Percentiles rank a stretch among this genome's conserved stretches.
Conservation (phyloP, 2,888 invertebrate genomes). For the Vesta saturnalis region DNA sequence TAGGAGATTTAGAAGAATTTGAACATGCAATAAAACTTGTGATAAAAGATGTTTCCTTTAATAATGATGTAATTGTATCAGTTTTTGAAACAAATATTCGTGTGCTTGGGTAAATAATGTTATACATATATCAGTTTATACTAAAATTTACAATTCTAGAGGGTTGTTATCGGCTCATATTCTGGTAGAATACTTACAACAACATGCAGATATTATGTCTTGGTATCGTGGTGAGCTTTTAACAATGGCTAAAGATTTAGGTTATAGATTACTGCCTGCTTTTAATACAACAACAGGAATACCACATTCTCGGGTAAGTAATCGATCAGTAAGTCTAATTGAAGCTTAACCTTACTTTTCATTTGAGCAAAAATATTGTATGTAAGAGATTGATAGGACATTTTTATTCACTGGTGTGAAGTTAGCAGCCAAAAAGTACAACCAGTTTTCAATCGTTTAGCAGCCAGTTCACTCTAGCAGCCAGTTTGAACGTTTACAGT, state of each 20-base stretch:
- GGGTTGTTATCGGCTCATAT: constrained; percentile 94
- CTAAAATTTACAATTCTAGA: constrained; percentile 64
- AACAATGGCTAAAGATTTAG: constrained; percentile 91
- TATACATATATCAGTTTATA: too few relatives aligned
- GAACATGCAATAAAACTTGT: constrained; percentile 89
- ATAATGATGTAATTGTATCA: constrained; percentile 94
- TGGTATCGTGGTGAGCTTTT: constrained; percentile 93
- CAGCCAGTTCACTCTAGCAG: too few relatives aligned
- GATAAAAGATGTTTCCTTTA: constrained; percentile 88
- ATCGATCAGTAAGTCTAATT: constrained; percentile 10
- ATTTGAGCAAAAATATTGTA: too few relatives aligned
- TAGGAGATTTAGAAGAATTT: constrained; percentile 95
- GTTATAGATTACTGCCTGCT: constrained; percentile 92
- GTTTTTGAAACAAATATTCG: constrained; percentile 99
- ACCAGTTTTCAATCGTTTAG: too few relatives aligned
- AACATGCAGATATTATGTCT: constrained; percentile 75
- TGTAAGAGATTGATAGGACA: too few relatives aligned
- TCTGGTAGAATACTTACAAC: constrained; percentile 82
- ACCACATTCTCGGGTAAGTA: constrained; percentile 92
- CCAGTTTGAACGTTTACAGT: too few relatives aligned
- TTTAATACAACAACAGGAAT: constrained; percentile 98
- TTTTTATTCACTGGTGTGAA: too few relatives aligned
- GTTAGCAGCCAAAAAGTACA: too few relatives aligned
- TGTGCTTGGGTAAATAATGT: constrained; percentile 92
- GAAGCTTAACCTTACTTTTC: too few relatives aligned